Evolutionary conservation across 2,797 vertebrate species (phyloP), one percentile per base, ranked within the genome.

Genomic region (Halcyon badia): DNA sequence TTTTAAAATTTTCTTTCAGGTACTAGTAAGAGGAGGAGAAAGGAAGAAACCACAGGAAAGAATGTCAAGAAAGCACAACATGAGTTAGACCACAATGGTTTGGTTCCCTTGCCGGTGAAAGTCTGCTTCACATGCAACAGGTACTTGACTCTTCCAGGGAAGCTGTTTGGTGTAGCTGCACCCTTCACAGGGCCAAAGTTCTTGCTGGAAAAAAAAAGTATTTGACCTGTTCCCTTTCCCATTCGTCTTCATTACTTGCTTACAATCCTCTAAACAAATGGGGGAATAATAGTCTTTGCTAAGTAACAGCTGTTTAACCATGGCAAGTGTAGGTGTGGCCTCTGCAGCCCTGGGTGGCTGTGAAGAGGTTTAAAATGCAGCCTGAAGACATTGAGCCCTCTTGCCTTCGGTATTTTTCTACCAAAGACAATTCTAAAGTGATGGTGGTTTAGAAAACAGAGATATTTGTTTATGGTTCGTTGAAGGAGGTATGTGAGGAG

Each of bases 111-210:
- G 83, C 99, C 99, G 0, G 99, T 99, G 72, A 99, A 99, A 98
- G 99, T 99, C 97, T 99, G 99, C 98, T 99, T 99, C 98, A 99
- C 98, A 2, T 99, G 99, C 98, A 99, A 97, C 99, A 99, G 99
- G 99, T 99, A 97, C 52, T 86, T 76, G 62, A 57, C 70, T 85
- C 44, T 88, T 82, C 39, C 81, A 69, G 37, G 52, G 42, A 89
- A 83, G 57, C 60, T 73, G 24, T 31, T 87, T 1, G 6, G 31
- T 70, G 35, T 71, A 52, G 77, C 66, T 95, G 49, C 41, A 65
- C 35, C 72, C 39, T 85, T 92, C 60, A 35, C 15, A 44, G 61
- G 58, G 56, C 17, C 77, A 82, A 73, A 95, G 42, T 77, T 87
- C 62, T 37, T 48, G 7, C 41, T 66, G 31, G 51, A 48, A 52